These are phyloP conservation scores for Phalloptychus januarius DNA, from an alignment of 2,797 vertebrate genomes.

Conservation along the genomic window DNA sequence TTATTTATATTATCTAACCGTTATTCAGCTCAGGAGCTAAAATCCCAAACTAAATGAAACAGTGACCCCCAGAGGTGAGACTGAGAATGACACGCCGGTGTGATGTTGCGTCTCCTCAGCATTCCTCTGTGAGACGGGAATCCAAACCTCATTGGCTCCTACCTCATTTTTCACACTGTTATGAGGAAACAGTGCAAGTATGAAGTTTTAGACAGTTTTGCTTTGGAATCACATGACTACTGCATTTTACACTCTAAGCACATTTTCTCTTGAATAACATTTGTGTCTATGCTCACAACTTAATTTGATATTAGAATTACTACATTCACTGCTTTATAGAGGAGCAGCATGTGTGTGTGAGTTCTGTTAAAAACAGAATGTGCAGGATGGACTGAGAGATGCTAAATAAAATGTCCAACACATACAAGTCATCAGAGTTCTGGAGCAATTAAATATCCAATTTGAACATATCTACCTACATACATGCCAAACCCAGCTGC, in stretches of 20 bases:
- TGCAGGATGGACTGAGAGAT: not conserved
- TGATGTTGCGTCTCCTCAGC: not conserved
- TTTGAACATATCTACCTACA: not conserved
- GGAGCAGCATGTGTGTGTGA: not conserved
- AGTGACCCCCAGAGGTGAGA: not conserved
- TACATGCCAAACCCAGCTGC: not conserved
- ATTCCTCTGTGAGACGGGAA: not conserved
- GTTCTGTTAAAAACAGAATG: not conserved
- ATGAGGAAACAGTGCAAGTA: not conserved
- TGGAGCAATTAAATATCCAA: not conserved
- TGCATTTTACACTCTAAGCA: not conserved
- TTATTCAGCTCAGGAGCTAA: not conserved
- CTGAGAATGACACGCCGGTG: not conserved
- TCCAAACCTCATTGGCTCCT: not conserved
- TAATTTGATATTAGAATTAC: not conserved
- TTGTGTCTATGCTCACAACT: not conserved
- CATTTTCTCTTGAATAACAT: not conserved
- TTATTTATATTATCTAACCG: not conserved
- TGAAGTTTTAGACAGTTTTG: not conserved
- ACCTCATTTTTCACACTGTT: not conserved
- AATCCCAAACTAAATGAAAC: not conserved
- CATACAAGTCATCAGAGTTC: not conserved
- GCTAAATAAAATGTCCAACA: no score
- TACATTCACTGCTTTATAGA: not conserved
- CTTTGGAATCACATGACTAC: not conserved